These are phyloP conservation scores for Neostethus bicornis DNA, from an alignment of 2,797 vertebrate species.

Conservation along the genomic window DNA sequence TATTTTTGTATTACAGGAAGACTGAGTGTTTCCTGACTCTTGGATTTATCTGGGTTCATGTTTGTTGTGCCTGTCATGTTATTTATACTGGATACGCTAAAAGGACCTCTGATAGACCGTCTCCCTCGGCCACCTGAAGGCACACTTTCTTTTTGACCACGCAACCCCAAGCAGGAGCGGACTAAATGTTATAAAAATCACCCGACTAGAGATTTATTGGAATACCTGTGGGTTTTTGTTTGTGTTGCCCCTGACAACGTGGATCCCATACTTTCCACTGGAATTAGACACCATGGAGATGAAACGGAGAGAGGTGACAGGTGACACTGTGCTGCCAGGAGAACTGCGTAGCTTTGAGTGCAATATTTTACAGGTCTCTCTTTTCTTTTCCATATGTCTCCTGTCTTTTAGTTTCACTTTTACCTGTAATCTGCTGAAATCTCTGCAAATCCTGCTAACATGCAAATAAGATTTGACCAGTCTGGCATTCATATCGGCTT, in stretches of 20 bases:
- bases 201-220: slow-evolving; percentile 79
- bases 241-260: slow-evolving; percentile 72
- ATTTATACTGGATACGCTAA: slow-evolving; percentile 85
- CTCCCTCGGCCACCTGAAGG: slow-evolving; percentile 70
- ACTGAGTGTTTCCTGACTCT: slow-evolving; percentile 75
- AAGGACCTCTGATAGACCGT: slow-evolving; percentile 71
- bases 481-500: slow-evolving; percentile 59
- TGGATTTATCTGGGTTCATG: slow-evolving; percentile 78
- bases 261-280: slow-evolving; percentile 80
- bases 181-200: slow-evolving; percentile 74
- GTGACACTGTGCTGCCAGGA: slow-evolving; percentile 72
- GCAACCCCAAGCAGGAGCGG: slow-evolving; percentile 62
- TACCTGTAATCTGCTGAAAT: slow-evolving; percentile 65
- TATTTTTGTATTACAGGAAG: slow-evolving; percentile 86
- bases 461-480: slow-evolving; percentile 81
- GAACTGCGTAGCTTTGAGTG: slow-evolving; percentile 81
- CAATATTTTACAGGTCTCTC: slow-evolving; percentile 80
- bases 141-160: slow-evolving; percentile 66
- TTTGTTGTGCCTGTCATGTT: slow-evolving; percentile 78
- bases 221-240: slow-evolving; percentile 78
- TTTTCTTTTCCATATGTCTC: slow-evolving; percentile 49
- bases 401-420: slow-evolving; percentile 55
- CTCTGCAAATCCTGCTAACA: slow-evolving; percentile 55
- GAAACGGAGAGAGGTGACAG: slow-evolving; percentile 69
- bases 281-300: slow-evolving; percentile 79